Conservation (phyloP, 2,797 vertebrate genomes). For the Enteromius radiatus region DNA sequence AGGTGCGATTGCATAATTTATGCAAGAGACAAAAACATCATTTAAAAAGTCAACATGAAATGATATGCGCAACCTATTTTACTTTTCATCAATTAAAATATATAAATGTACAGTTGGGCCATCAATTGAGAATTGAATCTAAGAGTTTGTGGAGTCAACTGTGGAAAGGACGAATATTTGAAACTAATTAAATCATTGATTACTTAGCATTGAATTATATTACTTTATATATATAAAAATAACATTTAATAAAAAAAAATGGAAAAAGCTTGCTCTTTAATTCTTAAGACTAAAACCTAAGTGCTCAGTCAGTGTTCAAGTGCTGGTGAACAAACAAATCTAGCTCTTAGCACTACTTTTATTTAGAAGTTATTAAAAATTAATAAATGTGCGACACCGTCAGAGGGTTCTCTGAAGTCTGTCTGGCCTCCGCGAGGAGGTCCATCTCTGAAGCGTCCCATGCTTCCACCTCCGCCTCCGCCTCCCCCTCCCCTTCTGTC, state of each 20-base stretch:
- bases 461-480: slow-evolving; percentile 63
- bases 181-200: too few species aligned
- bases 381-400: slow-evolving; percentile 77
- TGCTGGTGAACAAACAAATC: background rate
- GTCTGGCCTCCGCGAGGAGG: slow-evolving; percentile 83
- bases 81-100: background rate
- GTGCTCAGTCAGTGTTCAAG: background rate
- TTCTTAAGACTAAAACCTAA: too few species aligned
- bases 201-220: background rate
- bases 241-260: too few species aligned
- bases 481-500: slow-evolving; percentile 79
- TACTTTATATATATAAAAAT: too few species aligned
- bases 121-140: background rate
- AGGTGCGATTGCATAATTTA: background rate
- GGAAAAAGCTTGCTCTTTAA: too few species aligned
- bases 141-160: background rate
- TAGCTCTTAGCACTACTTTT: too few species aligned
- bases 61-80: background rate
- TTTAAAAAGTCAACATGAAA: background rate
- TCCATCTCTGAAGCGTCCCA: slow-evolving; percentile 89
- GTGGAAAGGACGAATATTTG: background rate
- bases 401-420: slow-evolving; percentile 98
- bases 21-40: background rate
- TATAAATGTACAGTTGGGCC: too few species aligned
- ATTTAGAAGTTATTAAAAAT: background rate